Conservation (phyloP, 1,140 invertebrate species). For the Charaxes varanes region DNA sequence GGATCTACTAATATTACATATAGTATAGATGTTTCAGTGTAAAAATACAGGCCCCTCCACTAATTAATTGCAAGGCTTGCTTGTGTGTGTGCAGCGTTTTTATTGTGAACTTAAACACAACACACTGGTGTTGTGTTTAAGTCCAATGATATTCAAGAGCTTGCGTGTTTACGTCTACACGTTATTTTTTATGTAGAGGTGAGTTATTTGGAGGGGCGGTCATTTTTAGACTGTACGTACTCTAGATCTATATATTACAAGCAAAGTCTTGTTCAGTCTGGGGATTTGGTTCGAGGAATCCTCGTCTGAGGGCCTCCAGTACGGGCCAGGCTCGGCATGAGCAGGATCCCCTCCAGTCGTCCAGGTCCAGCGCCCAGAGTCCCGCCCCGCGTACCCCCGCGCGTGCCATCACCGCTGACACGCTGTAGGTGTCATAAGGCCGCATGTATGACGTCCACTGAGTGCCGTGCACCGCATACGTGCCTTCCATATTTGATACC, state of each 20-base stretch:
- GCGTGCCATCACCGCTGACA: slow-evolving; percentile 75
- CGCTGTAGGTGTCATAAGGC: slow-evolving; percentile 77
- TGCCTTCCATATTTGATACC: slow-evolving; percentile 78
- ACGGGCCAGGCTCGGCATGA: slow-evolving; percentile 77
- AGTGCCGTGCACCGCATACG: slow-evolving; percentile 81
- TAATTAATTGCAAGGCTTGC: too few species aligned
- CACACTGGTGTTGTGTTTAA: too few species aligned
- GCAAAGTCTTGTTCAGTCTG: slow-evolving; percentile 19
- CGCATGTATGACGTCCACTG: slow-evolving; percentile 92
- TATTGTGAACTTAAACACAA: too few species aligned
- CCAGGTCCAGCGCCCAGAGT: slow-evolving; percentile 87
- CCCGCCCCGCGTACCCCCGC: slow-evolving; percentile 83
- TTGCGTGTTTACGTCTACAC: too few species aligned
- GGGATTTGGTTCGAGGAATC: slow-evolving; percentile 69
- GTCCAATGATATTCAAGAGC: too few species aligned
- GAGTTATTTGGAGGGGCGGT: neutral
- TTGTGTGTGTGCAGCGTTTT: too few species aligned
- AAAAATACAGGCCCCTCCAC: too few species aligned
- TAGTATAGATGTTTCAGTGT: too few species aligned
- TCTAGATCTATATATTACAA: slow-evolving; percentile 3
- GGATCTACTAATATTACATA: too few species aligned
- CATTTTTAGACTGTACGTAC: too few species aligned
- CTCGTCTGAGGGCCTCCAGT: slow-evolving; percentile 75
- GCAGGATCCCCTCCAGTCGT: slow-evolving; percentile 83
- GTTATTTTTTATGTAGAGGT: too few species aligned